Evolutionary conservation across 2,797 vertebrate genomes (phyloP), one percentile per base, ranked within the genome.

Genomic region (Aythya fuligula): DNA sequence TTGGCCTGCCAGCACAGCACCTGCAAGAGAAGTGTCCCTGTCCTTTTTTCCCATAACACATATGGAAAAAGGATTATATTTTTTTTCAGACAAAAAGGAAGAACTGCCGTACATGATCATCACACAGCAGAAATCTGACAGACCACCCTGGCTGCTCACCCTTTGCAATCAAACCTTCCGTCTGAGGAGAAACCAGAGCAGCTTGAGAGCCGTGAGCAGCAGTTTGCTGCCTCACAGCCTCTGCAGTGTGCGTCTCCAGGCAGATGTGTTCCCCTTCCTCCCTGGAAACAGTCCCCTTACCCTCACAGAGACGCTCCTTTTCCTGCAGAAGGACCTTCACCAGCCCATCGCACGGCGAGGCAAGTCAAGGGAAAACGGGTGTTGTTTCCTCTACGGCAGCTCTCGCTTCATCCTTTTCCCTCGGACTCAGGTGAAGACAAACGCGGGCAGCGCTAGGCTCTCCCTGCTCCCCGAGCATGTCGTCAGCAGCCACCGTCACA

Each of bases 401-500:
- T 47, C 96, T 90, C 11, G 47, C 93, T 38, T 93, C 87, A 28
- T 86, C 95, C 85, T 72, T 36, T 43, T 71, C 87, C 95, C 66
- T 83, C 27, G 16, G 90, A 49, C 90, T 53, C 24, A 32, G 82
- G 79, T 45, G 4, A 85, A 74, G 93, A 69, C 13, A 66, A 90
- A 84, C 91, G 15, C 6, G 57, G 24, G 95, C 81, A 2, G 73
- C 30, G 56, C 92, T 9, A 82, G 47, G 90, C 82, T 95, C 95
- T 92, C 84, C 76, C 79, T 36, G 39, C 72, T 43, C 86, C 77
- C 81, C 60, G 67, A 38, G 92, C 78, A 6, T 95, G 95, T 90
- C 96, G 94, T 97, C 97, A 97, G 66, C 83, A 5, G 39, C 90
- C 28, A 47, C 66, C 43, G 94, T 94, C 97, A 97, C 77, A 62